Base-by-base conservation (phyloP, 2,888 invertebrate species). In the Diplolepis rosae region DNA sequence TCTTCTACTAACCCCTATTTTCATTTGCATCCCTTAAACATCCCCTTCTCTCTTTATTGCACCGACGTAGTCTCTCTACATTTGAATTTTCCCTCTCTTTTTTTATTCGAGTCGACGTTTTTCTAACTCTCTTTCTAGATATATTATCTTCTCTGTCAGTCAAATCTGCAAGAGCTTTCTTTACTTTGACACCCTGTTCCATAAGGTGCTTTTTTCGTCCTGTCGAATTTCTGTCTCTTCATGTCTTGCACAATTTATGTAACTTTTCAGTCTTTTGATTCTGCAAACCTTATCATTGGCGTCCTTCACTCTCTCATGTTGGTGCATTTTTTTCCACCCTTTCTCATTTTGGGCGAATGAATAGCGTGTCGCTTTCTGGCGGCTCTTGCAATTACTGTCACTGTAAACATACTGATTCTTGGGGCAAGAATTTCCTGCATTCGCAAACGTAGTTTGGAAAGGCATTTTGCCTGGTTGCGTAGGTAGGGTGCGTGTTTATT, bases 301-400 rank as follows among this genome's bases (percentile, higher is more conserved):
- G n/a, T 48, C 24, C 13, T 45, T 45, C 48, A 56, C 22, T 11
- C 13, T 35, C 35, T 35, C 32, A 66, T 54, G 51, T 15, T 6
- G 18, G 32, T 51, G 50, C 18, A 45, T 28, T 54, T 11, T 11
- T 35, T 52, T 51, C 51, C 9, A 32, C 61, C 51, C 56, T 18
- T 52, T 30, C 68, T 27, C 54, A 56, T 56, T 56, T 56, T 39
- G 24, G 56, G 22, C 35, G 35, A 56, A 56, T 24, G 24, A 56
- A 39, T 65, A 32, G 70, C 54, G 28, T 56, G 22, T 61, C 66
- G 70, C 56, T n/a, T 67, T 48, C 70, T 56, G 6, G n/a, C 28
- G 51, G 13, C 51, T 61, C 61, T 45, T 28, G 67, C 70, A 71
- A 71, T 71, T 71, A 71, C 70, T 71, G 70, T 71, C 70, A 61